Conservation (phyloP, 2,888 invertebrate species). For the Oscheius sp. region DNA sequence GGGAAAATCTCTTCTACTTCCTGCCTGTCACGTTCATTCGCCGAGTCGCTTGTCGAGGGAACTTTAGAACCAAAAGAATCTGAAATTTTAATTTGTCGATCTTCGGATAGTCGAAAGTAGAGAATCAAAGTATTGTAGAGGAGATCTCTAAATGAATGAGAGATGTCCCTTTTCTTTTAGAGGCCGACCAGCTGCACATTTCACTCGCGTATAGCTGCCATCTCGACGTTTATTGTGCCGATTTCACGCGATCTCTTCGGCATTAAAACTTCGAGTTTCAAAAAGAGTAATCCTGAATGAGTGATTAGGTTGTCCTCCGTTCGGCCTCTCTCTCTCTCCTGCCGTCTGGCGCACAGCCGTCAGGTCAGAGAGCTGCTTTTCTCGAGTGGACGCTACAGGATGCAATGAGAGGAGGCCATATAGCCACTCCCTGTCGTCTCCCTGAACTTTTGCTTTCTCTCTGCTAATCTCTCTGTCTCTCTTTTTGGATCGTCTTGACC, state of each 20-base stretch:
- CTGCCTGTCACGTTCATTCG: no score
- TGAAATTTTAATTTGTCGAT: no score
- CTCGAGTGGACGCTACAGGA: conserved; percentile 12
- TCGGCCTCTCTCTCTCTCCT: conserved; percentile 1
- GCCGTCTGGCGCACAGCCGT: conserved; percentile 20
- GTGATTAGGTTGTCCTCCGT: no score
- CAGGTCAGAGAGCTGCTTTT: not conserved
- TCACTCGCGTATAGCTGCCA: not conserved
- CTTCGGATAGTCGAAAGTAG: no score
- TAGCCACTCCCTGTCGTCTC: not conserved
- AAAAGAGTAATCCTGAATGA: no score
- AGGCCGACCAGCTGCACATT: not conserved
- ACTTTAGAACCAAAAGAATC: no score
- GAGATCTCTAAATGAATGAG: no score
- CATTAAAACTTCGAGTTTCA: no score
- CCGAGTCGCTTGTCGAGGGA: no score
- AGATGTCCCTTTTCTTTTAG: no score
- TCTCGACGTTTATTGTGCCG: conserved; percentile 1
- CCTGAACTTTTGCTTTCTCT: not conserved
- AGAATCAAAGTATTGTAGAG: no score
- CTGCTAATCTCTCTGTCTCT: not conserved
- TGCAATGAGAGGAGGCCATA: not conserved
- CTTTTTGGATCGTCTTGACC: not conserved
- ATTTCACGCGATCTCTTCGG: not conserved
- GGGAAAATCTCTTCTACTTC: no score